These are phyloP conservation scores for Lycocerus yunnanus DNA, from an alignment of 2,888 invertebrate species.

Conservation along the genomic window DNA sequence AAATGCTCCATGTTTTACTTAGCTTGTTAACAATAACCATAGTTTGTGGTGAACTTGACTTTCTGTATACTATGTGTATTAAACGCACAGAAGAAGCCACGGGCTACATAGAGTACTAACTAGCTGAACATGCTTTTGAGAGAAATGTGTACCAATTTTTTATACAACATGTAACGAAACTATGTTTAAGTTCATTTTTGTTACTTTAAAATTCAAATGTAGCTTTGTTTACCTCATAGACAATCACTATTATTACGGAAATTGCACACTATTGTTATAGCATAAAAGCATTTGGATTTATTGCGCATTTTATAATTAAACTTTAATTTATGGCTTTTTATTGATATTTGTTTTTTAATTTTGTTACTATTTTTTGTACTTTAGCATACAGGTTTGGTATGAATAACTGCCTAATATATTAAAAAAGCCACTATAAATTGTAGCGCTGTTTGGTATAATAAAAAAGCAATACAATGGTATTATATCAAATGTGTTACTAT, in stretches of 20 bases:
- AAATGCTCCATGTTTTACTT: neutral
- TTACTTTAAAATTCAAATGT: neutral
- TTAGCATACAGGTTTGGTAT: neutral
- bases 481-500: neutral
- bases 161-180: neutral
- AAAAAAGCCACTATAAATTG: neutral
- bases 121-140: conserved; percentile 4
- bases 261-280: neutral
- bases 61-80: too few relatives aligned
- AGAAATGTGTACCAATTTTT: conserved; percentile 2
- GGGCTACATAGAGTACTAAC: neutral
- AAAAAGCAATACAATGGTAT: neutral
- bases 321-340: neutral
- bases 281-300: neutral
- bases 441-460: neutral
- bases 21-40: neutral
- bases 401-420: neutral
- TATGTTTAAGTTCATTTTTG: neutral
- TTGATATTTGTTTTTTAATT: neutral
- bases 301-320: neutral
- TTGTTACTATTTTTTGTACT: neutral
- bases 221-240: neutral
- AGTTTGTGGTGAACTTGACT: neutral
- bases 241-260: neutral
- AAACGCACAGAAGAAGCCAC: neutral